Evolutionary conservation across 2,113 vertebrate species (phyloP).

Genomic region (Psilopsiagon aymara): DNA sequence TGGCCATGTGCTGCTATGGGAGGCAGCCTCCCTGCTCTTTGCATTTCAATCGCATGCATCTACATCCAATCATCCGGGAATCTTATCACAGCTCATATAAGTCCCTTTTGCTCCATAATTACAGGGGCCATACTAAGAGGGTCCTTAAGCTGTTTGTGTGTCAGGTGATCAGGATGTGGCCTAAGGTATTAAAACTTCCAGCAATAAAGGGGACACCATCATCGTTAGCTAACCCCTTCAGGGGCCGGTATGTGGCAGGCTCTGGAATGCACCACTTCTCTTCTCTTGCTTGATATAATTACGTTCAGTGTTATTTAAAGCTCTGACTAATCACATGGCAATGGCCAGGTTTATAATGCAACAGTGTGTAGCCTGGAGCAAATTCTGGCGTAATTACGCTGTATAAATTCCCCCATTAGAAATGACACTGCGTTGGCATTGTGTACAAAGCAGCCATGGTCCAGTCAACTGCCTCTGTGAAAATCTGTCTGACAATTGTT

Average conservation of each 20-base stretch:
- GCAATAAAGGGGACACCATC: conserved; percentile 28
- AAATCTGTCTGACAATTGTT: conserved; percentile 72
- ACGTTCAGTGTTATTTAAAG: conserved; percentile 69
- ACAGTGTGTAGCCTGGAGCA: conserved; percentile 57
- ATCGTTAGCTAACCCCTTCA: background rate
- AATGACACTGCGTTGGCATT: conserved; percentile 64
- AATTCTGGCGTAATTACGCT: conserved; percentile 65
- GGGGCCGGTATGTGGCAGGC: conserved; percentile 22
- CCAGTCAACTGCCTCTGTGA: conserved; percentile 65
- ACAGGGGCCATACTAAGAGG: background rate
- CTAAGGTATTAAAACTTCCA: conserved; percentile 32
- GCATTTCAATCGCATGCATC: conserved; percentile 40
- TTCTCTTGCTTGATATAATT: conserved; percentile 63
- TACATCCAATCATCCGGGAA: background rate
- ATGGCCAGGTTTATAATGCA: conserved; percentile 67
- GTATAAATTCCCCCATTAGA: conserved; percentile 69
- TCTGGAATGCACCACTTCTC: conserved; percentile 51
- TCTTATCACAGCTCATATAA: background rate
- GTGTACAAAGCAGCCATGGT: conserved; percentile 61
- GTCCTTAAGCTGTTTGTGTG: conserved; percentile 34
- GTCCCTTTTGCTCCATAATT: conserved; percentile 6
- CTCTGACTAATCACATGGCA: conserved; percentile 67
- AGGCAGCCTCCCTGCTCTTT: background rate
- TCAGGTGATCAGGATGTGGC: conserved; percentile 9
- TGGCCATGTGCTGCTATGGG: background rate